Conservation (phyloP, 2,888 invertebrate genomes). For the Balanococcus diminutus region DNA sequence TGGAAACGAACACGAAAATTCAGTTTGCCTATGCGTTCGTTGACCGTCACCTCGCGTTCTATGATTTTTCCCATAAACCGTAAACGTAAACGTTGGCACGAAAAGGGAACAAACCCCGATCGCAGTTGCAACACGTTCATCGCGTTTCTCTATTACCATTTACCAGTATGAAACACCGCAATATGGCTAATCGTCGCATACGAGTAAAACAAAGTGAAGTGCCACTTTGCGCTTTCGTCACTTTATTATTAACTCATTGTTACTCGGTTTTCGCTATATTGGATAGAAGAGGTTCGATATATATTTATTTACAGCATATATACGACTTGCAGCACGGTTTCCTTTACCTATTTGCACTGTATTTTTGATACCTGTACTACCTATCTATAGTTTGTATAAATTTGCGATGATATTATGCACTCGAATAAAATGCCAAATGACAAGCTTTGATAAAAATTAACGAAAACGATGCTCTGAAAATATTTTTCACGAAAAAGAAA, state of each 20-base stretch:
- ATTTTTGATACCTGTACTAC: too few species aligned
- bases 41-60: constrained; percentile 41
- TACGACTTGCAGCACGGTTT: neutral
- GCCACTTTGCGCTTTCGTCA: constrained; percentile 54
- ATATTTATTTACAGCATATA: neutral
- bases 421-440: too few species aligned
- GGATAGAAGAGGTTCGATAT: constrained; percentile 57
- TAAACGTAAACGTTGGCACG: neutral
- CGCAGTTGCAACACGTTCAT: constrained; percentile 30
- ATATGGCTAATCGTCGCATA: constrained; percentile 44
- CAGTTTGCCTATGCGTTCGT: constrained; percentile 43
- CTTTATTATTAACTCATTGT: constrained; percentile 57
- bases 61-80: constrained; percentile 2
- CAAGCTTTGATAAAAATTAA: too few species aligned
- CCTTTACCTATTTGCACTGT: neutral
- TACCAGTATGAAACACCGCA: neutral
- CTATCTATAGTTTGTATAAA: too few species aligned
- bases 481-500: too few species aligned
- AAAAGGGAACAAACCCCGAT: constrained; percentile 32
- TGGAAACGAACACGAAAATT: constrained; percentile 35
- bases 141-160: constrained; percentile 25
- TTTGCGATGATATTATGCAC: too few species aligned
- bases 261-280: constrained; percentile 57
- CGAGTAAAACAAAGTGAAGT: constrained; percentile 48
- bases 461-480: too few species aligned